Conservation (phyloP, 2,797 vertebrate species). For the Enteromius unitaeniatus region DNA sequence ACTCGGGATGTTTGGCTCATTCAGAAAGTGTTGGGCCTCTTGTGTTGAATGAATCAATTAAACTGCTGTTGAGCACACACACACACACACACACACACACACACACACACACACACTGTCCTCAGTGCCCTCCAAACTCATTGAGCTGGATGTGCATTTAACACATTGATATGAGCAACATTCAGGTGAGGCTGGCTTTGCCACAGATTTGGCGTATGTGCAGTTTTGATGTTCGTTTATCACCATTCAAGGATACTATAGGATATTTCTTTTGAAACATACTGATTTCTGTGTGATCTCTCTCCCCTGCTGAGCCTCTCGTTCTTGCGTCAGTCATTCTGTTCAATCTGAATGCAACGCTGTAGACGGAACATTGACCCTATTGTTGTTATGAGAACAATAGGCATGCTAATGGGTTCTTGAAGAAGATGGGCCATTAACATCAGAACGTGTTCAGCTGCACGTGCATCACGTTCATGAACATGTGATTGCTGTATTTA, state of each 20-base stretch:
- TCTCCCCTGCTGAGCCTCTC: conserved; percentile 32
- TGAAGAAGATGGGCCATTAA: conserved; percentile 54
- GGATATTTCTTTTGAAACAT: neutral
- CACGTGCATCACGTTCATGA: neutral
- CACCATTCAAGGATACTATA: neutral
- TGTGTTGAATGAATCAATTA: conserved; percentile 41
- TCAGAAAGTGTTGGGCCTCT: conserved; percentile 33
- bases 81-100: neutral
- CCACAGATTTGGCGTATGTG: neutral
- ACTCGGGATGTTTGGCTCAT: conserved; percentile 12
- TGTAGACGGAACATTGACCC: conserved; percentile 70
- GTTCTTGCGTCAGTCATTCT: conserved; percentile 45
- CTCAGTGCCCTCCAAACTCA: conserved; percentile 2
- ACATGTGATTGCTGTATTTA: neutral
- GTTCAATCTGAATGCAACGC: conserved; percentile 62
- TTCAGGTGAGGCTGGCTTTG: neutral
- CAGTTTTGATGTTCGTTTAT: neutral
- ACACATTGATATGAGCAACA: neutral
- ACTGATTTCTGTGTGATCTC: neutral
- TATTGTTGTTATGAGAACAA: conserved; percentile 76
- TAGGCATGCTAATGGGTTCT: conserved; percentile 72
- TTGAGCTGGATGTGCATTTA: conserved; percentile 24
- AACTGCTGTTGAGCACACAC: conserved; percentile 11
- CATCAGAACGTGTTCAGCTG: conserved; percentile 39
- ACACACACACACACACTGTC: neutral